Conservation (phyloP, 1,140 invertebrate genomes). For the Hestina assimilis region DNA sequence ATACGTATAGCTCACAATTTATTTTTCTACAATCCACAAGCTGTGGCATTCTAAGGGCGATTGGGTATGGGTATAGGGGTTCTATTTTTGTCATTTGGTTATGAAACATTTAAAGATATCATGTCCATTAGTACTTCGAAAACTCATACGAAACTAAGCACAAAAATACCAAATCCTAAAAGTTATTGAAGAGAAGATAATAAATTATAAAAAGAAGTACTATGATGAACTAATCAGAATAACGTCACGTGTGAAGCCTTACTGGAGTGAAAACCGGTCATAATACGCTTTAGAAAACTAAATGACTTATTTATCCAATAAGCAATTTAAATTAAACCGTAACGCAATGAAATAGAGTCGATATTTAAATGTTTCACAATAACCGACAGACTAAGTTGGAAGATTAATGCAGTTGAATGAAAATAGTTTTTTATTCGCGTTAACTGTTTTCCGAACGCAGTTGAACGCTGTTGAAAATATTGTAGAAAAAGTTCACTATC, state of each 20-base stretch:
- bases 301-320: neutral
- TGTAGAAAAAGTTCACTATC: neutral
- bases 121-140: too few relatives aligned
- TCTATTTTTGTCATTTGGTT: too few relatives aligned
- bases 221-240: slow-evolving; percentile 16
- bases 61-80: too few relatives aligned
- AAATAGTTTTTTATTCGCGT: slow-evolving; percentile 17
- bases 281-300: neutral
- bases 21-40: too few relatives aligned
- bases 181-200: too few relatives aligned
- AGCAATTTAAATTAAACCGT: neutral
- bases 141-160: too few relatives aligned
- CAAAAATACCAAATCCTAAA: too few relatives aligned
- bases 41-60: too few relatives aligned
- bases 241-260: slow-evolving; percentile 14
- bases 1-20: too few relatives aligned
- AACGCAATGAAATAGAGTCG: neutral
- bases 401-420: neutral
- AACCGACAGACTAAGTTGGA: neutral
- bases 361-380: neutral
- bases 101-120: too few relatives aligned
- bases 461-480: slow-evolving; percentile 7
- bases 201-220: neutral
- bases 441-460: slow-evolving; percentile 8
- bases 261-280: slow-evolving; percentile 20